phyloP scores from a whole-genome alignment of 1,140 invertebrate species.

The Calosoma granatense region DNA sequence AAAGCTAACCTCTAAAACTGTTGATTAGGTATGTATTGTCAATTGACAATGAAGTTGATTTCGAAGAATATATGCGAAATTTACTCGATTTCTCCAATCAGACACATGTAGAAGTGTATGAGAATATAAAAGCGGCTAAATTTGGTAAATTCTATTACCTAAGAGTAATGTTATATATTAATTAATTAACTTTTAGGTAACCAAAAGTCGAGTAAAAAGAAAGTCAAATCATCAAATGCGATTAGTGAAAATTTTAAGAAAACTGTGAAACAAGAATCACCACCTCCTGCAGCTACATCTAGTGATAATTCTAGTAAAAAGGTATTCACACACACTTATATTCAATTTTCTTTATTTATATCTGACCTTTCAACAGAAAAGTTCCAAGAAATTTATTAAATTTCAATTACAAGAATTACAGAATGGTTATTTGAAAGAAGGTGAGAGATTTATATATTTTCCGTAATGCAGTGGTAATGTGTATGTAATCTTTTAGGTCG shows the following conservation, averaged over 20 bases:
- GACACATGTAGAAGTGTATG: slow-evolving; percentile 52
- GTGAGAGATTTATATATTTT: slow-evolving; percentile 15
- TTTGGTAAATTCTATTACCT: slow-evolving; percentile 26
- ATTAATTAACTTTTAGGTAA: slow-evolving; percentile 21
- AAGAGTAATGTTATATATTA: slow-evolving; percentile 23
- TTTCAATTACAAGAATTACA: slow-evolving; percentile 12
- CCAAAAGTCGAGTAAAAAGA: slow-evolving; percentile 31
- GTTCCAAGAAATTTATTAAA: slow-evolving; percentile 12
- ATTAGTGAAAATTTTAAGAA: slow-evolving; percentile 60
- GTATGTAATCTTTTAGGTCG: slow-evolving; percentile 49
- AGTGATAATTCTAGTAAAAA: no score
- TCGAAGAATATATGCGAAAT: slow-evolving; percentile 58
- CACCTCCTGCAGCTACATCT: no score
- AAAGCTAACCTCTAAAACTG: background rate
- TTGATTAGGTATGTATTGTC: slow-evolving; percentile 46
- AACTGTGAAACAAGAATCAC: slow-evolving; percentile 63
- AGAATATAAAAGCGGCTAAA: slow-evolving; percentile 47
- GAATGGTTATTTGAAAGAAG: slow-evolving; percentile 15
- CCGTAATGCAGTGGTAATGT: slow-evolving; percentile 17
- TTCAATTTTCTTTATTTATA: no score
- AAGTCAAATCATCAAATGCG: slow-evolving; percentile 30
- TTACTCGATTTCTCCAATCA: slow-evolving; percentile 51
- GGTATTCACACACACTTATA: no score
- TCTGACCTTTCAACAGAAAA: slow-evolving; percentile 41
- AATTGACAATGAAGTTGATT: slow-evolving; percentile 53